Evolutionary conservation across 1,140 invertebrate genomes (phyloP).

Genomic region (Drosophila guanche): DNA sequence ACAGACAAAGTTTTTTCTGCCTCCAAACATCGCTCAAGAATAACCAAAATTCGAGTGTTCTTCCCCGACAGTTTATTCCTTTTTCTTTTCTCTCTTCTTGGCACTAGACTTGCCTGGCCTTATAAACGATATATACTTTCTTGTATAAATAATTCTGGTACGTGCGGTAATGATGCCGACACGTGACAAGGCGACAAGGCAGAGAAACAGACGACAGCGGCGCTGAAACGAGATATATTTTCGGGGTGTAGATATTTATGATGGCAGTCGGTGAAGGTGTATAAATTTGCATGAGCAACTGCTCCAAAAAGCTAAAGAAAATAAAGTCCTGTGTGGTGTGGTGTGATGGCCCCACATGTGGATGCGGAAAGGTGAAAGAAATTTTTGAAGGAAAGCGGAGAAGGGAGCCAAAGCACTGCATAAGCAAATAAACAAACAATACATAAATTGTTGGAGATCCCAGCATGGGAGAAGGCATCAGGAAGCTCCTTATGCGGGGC

Average conservation of each 20-base stretch:
- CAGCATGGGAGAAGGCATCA: constrained; percentile 19
- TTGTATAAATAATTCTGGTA: constrained; percentile 77
- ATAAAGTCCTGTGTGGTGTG: background rate
- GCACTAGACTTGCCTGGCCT: constrained; percentile 26
- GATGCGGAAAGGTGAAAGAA: background rate
- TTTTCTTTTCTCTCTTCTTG: constrained; percentile 1
- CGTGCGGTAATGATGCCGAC: constrained; percentile 79
- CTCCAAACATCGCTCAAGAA: too few relatives aligned
- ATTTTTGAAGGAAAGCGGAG: constrained; percentile 10
- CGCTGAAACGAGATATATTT: constrained; percentile 79
- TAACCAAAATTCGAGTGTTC: too few relatives aligned
- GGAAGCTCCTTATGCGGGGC: constrained; percentile 51
- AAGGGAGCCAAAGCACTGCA: constrained; percentile 68
- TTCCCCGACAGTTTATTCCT: too few relatives aligned
- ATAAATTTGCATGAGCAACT: constrained; percentile 77
- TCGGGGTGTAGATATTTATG: constrained; percentile 66
- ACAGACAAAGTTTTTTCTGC: too few relatives aligned
- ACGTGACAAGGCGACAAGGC: constrained; percentile 69
- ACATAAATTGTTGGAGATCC: constrained; percentile 71
- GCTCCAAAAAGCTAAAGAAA: constrained; percentile 19
- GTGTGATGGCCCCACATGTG: constrained; percentile 5
- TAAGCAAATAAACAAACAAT: constrained; percentile 81
- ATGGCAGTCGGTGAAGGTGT: constrained; percentile 68
- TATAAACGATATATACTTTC: constrained; percentile 75
- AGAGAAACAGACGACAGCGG: constrained; percentile 30